These are phyloP conservation scores for Sepiola atlantica DNA, from an alignment of 2,888 invertebrate species.

Conservation along the genomic window DNA sequence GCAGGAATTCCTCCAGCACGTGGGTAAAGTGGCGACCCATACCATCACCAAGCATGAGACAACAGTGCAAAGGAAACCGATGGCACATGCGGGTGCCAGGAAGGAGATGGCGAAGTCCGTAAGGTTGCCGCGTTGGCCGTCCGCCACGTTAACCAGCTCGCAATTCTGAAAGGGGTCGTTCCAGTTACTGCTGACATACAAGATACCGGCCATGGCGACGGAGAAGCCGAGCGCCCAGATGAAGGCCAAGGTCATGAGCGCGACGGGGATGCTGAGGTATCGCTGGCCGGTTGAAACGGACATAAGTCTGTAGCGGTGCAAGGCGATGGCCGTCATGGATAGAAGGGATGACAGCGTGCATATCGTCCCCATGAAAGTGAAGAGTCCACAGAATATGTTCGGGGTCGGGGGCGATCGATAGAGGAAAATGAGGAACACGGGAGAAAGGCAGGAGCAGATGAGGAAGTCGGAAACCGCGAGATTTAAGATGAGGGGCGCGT, in stretches of 20 bases:
- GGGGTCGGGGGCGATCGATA: conserved; percentile 63
- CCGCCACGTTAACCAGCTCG: conserved; percentile 58
- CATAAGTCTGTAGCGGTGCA: conserved; percentile 62
- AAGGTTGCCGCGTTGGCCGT: conserved; percentile 56
- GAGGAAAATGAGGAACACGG: conserved; percentile 62
- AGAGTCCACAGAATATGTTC: conserved; percentile 62
- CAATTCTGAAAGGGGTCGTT: conserved; percentile 57
- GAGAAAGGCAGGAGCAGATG: conserved; percentile 63
- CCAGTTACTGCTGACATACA: conserved; percentile 63
- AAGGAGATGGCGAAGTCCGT: conserved; percentile 65
- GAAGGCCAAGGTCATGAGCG: conserved; percentile 56
- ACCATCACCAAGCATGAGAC: conserved; percentile 61
- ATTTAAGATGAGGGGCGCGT: conserved; percentile 63
- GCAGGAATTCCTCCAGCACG: conserved; percentile 14
- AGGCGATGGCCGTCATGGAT: conserved; percentile 63
- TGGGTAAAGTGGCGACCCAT: conserved; percentile 55
- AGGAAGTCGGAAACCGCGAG: conserved; percentile 65
- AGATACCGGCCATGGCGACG: conserved; percentile 60
- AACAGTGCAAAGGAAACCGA: conserved; percentile 60
- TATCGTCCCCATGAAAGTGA: conserved; percentile 61
- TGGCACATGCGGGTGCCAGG: conserved; percentile 59
- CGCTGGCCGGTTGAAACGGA: conserved; percentile 56
- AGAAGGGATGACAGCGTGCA: conserved; percentile 62
- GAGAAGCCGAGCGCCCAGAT: conserved; percentile 63
- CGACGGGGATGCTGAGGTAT: conserved; percentile 57